Evolutionary conservation across 2,113 vertebrate genomes (phyloP).

Genomic region (Neolamprologus modestus): DNA sequence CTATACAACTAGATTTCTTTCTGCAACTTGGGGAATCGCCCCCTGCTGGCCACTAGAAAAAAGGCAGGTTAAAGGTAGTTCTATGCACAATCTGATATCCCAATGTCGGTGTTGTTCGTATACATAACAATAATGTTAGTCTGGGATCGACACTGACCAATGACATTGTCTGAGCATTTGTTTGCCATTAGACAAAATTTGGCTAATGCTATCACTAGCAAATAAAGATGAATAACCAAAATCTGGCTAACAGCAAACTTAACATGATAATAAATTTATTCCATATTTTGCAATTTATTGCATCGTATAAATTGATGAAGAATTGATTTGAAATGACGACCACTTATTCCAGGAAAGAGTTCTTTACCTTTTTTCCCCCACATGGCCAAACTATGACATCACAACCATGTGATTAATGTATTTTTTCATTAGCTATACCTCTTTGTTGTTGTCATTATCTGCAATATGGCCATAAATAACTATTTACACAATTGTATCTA

Average conservation of each 20-base stretch:
- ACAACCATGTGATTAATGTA: neutral
- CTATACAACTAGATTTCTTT: neutral
- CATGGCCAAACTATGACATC: neutral
- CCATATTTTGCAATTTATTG: neutral
- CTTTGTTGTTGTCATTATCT: neutral
- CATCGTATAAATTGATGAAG: neutral
- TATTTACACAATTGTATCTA: neutral
- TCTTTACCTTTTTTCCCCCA: neutral
- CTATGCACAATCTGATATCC: neutral
- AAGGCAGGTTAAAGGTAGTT: neutral
- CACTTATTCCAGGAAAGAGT: neutral
- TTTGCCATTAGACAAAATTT: neutral
- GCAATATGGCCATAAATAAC: neutral
- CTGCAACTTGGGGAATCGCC: neutral
- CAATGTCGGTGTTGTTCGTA: rapidly evolving
- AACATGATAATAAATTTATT: neutral
- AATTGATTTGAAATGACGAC: neutral
- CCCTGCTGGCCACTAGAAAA: neutral
- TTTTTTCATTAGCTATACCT: neutral
- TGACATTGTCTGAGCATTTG: neutral
- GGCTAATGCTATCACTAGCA: neutral
- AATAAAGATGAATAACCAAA: neutral
- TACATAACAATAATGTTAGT: neutral
- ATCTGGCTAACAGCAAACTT: neutral
- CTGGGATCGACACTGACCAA: neutral